Base-by-base conservation (phyloP, 2,113 vertebrate genomes). In the Pelodiscus sinensis region DNA sequence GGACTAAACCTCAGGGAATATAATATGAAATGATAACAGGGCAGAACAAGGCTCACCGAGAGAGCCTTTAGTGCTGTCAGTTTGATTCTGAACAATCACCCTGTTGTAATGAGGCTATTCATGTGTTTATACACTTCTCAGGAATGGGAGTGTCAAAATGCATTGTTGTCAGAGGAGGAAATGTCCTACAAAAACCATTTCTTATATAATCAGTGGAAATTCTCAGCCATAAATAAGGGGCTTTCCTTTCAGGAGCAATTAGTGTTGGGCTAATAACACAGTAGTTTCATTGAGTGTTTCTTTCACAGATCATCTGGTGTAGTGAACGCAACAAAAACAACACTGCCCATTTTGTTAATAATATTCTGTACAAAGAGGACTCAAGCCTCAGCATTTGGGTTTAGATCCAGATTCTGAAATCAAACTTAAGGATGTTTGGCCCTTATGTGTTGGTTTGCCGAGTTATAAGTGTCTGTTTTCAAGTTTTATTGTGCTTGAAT, bases 301-400 rank as follows among this genome's bases (percentile, higher is more conserved):
- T 92, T 90, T 86, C 51, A 90, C 51, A 77, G 75, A 82, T 82
- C 12, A n/a, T 77, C 27, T 31, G 81, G 14, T 55, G 75, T 84
- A 91, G 79, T 38, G 27, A 89, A 68, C 84, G 89, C 84, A 79
- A 29, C 79, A 86, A 93, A 96, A 18, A 9, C 82, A 71, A 25
- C 16, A 58, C 60, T 35, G 38, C 27, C 77, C 29, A 85, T 80
- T 93, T 93, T 56, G 51, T 96, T 60, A 52, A 38, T 68, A 68
- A 68, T n/a, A 68, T 65, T 65, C 8, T 18, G 16, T 68, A 19
- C 19, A 68, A 65, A 12, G 52, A 38, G 14, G 85, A 16, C 54
- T 92, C 56, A 93, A 82, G 58, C 21, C 35, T 73, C 6, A 51
- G 35, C 12, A 52, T 18, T 65, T 27, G 27, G 24, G 89, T 14